Base-by-base conservation (phyloP, 2,888 invertebrate species). In the Melanophora roralis region DNA sequence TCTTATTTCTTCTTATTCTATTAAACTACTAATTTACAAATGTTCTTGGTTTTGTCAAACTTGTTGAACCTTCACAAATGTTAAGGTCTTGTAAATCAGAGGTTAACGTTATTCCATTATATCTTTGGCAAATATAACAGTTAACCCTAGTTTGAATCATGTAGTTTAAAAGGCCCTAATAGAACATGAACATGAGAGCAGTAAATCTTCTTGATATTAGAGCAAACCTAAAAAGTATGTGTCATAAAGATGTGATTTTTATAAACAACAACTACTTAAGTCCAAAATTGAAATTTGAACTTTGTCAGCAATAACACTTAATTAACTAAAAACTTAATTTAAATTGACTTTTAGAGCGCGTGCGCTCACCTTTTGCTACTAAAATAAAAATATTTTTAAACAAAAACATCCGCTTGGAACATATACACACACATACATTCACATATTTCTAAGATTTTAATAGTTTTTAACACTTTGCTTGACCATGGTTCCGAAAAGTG, bases 401-500 rank as follows among this genome's bases (percentile, higher is more conserved):
- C 11, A 40, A 38, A 55, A 53, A 71, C 76, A 73, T 80, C 80
- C 80, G 80, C 49, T 68, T 57, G 72, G 67, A 69, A 65, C n/a
- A n/a, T n/a, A 21, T 74, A 23, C 45, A 65, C 65, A 74, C 62
- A 16, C 67, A 69, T 38, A 23, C n/a, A 12, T 49, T 51, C 2
- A 32, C 14, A 43, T 11, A 60, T 67, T 27, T 27, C 6, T 5
- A 5, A 27, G 27, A n/a, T n/a, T n/a, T n/a, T 55, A 59, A 69
- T 36, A 32, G 27, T 32, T 73, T 27, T 23, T 45, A 53, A 65
- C 72, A 68, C 64, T 51, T 68, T 65, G 64, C 51, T 16, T 16
- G 51, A 60, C 62, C 81, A 78, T 78, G 78, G 75, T 81, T 81
- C 78, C 81, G 74, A 75, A 78, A 81, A 78, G 81, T 78, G 78